Evolutionary conservation across 2,888 invertebrate genomes (phyloP).

Genomic region (Catotricha subobsoleta): DNA sequence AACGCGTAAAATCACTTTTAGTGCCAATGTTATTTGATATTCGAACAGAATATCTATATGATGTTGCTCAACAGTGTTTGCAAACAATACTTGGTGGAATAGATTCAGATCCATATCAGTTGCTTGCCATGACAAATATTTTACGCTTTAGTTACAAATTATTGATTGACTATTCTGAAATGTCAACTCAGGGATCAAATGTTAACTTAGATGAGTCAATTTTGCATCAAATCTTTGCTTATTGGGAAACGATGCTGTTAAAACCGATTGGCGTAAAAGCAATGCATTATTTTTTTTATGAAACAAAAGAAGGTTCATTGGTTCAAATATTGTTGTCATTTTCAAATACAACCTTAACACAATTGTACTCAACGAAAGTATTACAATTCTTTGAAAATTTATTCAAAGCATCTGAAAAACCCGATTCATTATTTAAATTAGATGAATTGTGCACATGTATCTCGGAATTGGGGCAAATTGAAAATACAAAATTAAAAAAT

Average conservation of each 20-base stretch:
- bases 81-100: slow-evolving; percentile 11
- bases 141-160: slow-evolving; percentile 49
- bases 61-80: slow-evolving; percentile 41
- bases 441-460: slow-evolving; percentile 50
- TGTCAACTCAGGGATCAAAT: slow-evolving; percentile 17
- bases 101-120: slow-evolving; percentile 41
- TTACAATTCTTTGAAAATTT: slow-evolving; percentile 64
- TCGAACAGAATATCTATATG: slow-evolving; percentile 54
- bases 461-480: slow-evolving; percentile 44
- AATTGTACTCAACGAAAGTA: slow-evolving; percentile 56
- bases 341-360: slow-evolving; percentile 50
- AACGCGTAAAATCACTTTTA: slow-evolving; percentile 21
- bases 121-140: slow-evolving; percentile 36
- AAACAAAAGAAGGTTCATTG: slow-evolving; percentile 45
- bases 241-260: slow-evolving; percentile 73
- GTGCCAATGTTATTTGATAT: slow-evolving; percentile 56
- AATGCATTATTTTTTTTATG: slow-evolving; percentile 61
- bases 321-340: slow-evolving; percentile 66
- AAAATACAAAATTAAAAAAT: slow-evolving; percentile 39
- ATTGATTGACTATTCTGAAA: slow-evolving; percentile 39
- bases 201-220: slow-evolving; percentile 22
- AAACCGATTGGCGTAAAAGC: slow-evolving; percentile 66
- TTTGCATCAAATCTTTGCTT: slow-evolving; percentile 35
- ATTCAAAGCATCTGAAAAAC: slow-evolving; percentile 44
- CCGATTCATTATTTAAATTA: slow-evolving; percentile 40